phyloP scores from a whole-genome alignment of 2,113 vertebrate genomes.

The Anoplopoma fimbria region DNA sequence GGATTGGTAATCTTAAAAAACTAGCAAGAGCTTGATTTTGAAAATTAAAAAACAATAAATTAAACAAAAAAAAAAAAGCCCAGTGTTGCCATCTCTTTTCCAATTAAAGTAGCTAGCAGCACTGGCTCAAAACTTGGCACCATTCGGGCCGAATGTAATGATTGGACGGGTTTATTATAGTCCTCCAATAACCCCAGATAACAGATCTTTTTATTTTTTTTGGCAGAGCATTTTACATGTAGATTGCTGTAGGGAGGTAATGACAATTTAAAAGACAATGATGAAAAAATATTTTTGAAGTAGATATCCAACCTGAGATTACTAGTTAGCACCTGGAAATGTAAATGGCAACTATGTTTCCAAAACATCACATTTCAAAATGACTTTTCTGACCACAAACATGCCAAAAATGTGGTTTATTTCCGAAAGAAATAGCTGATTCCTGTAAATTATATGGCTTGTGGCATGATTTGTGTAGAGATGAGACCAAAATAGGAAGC shows the following conservation, averaged over 20 bases:
- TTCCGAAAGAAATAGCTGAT: slow-evolving; percentile 57
- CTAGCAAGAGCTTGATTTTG: neutral
- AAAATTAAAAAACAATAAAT: no score
- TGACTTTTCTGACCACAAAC: slow-evolving; percentile 3
- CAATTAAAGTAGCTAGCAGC: neutral
- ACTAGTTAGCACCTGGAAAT: neutral
- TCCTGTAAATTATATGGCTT: slow-evolving; percentile 67
- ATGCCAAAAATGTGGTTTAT: slow-evolving; percentile 10
- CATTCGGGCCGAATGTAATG: neutral
- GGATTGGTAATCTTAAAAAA: neutral
- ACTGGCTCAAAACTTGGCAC: neutral
- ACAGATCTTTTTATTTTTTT: neutral
- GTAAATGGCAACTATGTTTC: slow-evolving; percentile 24
- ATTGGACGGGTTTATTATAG: neutral
- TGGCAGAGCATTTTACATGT: neutral
- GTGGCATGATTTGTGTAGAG: slow-evolving; percentile 50
- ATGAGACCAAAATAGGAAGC: slow-evolving; percentile 57
- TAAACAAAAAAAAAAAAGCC: no score
- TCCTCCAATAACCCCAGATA: neutral
- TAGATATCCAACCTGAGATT: no score
- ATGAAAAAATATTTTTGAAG: neutral
- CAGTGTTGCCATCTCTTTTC: neutral
- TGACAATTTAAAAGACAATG: no score
- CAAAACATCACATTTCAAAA: slow-evolving; percentile 48
- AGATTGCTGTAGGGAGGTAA: neutral